phyloP scores from a whole-genome alignment of 2,113 vertebrate species.

The Eclectus roratus region DNA sequence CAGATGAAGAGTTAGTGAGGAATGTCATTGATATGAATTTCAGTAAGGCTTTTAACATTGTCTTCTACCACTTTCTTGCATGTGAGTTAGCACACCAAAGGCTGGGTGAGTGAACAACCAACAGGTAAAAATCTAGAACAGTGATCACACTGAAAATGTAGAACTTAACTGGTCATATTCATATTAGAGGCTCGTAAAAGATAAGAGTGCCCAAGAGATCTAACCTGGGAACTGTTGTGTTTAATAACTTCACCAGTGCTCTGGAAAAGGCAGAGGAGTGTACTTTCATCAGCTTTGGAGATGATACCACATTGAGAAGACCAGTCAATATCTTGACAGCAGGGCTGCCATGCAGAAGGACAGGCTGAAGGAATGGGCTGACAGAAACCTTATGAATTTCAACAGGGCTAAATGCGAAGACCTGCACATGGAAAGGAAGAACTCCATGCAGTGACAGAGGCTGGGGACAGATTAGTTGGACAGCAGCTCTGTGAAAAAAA shows the following conservation, averaged over 20 bases:
- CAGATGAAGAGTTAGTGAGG: background rate
- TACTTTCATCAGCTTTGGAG: background rate
- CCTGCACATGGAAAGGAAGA: background rate
- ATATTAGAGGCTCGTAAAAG: background rate
- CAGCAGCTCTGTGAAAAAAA: background rate
- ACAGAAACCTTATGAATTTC: background rate
- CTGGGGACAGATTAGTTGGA: background rate
- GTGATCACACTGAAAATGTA: background rate
- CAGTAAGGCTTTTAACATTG: background rate
- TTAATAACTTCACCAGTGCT: background rate
- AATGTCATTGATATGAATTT: background rate
- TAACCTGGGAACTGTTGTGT: background rate
- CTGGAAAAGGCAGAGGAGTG: background rate
- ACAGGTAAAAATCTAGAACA: background rate
- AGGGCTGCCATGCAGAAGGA: background rate
- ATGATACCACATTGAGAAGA: background rate
- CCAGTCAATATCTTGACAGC: background rate
- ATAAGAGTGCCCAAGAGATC: background rate
- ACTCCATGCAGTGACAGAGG: background rate
- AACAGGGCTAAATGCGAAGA: background rate
- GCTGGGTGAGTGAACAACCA: background rate
- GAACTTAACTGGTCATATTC: background rate
- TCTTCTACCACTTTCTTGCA: background rate
- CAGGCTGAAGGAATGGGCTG: background rate
- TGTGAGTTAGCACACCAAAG: background rate